Evolutionary conservation across 2,113 vertebrate genomes (phyloP).

Genomic region (Lipotes vexillifer): DNA sequence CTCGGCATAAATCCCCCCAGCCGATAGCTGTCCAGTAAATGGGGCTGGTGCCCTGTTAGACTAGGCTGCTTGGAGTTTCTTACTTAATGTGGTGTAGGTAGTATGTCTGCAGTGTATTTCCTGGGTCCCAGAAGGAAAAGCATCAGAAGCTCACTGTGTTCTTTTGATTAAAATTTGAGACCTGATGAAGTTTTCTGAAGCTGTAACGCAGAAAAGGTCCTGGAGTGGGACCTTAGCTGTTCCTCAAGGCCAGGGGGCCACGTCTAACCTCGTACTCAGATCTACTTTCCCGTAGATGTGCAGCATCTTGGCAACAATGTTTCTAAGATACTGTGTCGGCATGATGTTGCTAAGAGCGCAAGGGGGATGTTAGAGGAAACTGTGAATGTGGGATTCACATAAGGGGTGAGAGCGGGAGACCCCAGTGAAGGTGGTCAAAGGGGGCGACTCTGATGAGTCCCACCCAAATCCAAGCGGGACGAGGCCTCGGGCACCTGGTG

Average conservation of each 20-base stretch:
- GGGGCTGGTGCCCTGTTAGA: fast-evolving
- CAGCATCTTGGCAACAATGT: background rate
- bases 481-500: fast-evolving
- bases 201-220: fast-evolving
- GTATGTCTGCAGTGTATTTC: fast-evolving
- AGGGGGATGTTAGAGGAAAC: background rate
- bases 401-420: background rate
- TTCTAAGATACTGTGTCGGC: too few species aligned
- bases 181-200: background rate
- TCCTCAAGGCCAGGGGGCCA: background rate
- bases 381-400: background rate
- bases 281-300: background rate
- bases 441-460: too few species aligned
- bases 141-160: background rate
- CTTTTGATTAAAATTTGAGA: background rate
- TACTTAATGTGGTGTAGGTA: fast-evolving
- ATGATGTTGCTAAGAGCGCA: background rate
- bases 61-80: background rate
- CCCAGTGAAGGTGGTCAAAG: too few species aligned
- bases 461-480: background rate
- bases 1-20: background rate
- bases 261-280: background rate
- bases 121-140: background rate
- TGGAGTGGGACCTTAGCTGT: background rate
- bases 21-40: background rate